A percentile compares a stretch with the other conserved stretches of the same genome.
Evolutionary conservation across 2,113 vertebrate species (phyloP).

Genomic region (Ellobius talpinus): DNA sequence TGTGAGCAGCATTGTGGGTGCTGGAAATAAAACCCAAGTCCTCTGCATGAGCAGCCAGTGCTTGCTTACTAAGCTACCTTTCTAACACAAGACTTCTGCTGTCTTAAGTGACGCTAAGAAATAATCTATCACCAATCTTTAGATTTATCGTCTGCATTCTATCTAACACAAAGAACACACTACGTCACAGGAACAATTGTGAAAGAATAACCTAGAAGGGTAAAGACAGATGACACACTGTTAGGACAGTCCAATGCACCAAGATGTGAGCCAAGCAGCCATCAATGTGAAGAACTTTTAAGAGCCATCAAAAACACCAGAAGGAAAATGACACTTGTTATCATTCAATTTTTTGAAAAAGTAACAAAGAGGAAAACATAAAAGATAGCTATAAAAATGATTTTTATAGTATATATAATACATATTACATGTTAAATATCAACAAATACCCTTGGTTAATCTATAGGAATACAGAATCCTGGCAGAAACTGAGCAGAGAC

Average conservation of each 20-base stretch:
- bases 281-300: neutral
- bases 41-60: neutral
- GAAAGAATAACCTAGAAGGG: neutral
- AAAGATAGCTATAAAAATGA: slow-evolving; percentile 31
- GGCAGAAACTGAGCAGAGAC: no score
- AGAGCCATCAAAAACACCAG: slow-evolving; percentile 43
- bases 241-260: neutral
- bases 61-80: neutral
- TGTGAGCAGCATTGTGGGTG: no score
- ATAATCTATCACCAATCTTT: neutral
- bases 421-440: neutral
- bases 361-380: neutral
- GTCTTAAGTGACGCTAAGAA: slow-evolving; percentile 16
- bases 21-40: neutral
- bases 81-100: neutral
- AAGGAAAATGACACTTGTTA: neutral
- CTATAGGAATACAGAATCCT: no score
- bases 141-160: neutral
- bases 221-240: neutral
- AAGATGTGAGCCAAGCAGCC: neutral
- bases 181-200: neutral
- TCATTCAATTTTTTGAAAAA: slow-evolving; percentile 37
- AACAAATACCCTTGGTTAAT: neutral
- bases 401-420: slow-evolving; percentile 13
- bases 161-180: neutral